Evolutionary conservation across 2,797 vertebrate species (phyloP), one percentile per base, ranked within the genome.

Genomic region (Emys orbicularis): DNA sequence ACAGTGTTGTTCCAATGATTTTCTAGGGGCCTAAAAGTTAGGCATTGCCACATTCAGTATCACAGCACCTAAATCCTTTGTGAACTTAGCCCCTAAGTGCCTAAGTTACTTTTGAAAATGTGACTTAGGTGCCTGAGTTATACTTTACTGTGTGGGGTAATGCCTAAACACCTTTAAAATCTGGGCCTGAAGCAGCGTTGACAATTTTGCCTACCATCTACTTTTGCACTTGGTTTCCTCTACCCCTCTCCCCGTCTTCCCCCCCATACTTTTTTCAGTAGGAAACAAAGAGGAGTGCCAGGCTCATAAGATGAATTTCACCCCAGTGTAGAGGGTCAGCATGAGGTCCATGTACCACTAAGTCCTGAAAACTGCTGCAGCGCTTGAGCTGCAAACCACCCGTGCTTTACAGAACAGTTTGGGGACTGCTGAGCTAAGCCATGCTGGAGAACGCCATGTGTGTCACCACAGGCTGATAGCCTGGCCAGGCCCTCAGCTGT

Each of bases 341-440:
- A 12, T 72, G 1, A 12, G 44, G 76, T 29, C 47, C 29, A 5
- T 4, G 3, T 8, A 7, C 25, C 49, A 18, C 34, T 41, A 72
- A n/a, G 47, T 19, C 41, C 83, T 84, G 25, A 27, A 54, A 81
- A 84, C 29, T 56, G 47, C 49, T 31, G 37, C 16, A 49, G 76
- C 19, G 8, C n/a, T 53, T 5, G 12, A 31, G 4, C 27, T 85
- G 34, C 23, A 52, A 89, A 41, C 23, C 44, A 68, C 12, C 2
- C 1, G 1, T 6, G 27, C 10, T 16, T 56, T n/a, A 52, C 44
- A 57, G 49, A 74, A 10, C 0, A 12, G 37, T 34, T 79, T 13
- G 6, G 56, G 37, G 76, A 59, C 15, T 8, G 25, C 25, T 74
- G 23, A 8, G 72, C 21, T 8, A 27, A 41, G 44, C 41, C 18